These are phyloP conservation scores for Psittacula cyanocephala DNA, from an alignment of 2,113 vertebrate genomes.

Conservation along the genomic window DNA sequence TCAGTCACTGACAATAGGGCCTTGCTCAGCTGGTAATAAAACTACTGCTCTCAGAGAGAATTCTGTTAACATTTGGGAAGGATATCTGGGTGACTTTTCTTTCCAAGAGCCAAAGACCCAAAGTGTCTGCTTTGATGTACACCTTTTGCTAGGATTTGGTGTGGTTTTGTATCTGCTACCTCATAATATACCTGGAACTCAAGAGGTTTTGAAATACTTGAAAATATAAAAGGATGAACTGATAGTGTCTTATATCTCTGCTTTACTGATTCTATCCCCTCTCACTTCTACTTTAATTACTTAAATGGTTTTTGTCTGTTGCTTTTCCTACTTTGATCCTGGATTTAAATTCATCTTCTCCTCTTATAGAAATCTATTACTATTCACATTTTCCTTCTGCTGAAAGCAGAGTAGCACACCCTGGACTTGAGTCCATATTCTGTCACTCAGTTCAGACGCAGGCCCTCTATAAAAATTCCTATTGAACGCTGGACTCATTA, in stretches of 20 bases:
- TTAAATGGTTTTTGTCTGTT: slow-evolving; percentile 6
- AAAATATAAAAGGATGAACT: slow-evolving; percentile 15
- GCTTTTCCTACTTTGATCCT: background rate
- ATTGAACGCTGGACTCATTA: background rate
- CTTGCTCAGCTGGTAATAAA: slow-evolving; percentile 52
- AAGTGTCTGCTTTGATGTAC: background rate
- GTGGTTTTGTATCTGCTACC: background rate
- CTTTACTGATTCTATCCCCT: background rate
- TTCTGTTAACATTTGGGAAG: slow-evolving; percentile 46
- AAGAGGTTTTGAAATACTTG: slow-evolving; percentile 36
- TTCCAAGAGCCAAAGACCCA: slow-evolving; percentile 16
- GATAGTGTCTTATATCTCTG: background rate
- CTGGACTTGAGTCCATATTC: background rate
- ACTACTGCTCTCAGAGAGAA: slow-evolving; percentile 8
- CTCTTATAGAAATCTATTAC: slow-evolving; percentile 3
- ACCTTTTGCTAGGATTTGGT: background rate
- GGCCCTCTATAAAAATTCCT: background rate
- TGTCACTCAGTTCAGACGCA: background rate
- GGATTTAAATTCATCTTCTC: background rate
- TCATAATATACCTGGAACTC: background rate
- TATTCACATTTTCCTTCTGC: background rate
- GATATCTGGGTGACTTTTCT: slow-evolving; percentile 23
- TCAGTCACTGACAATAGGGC: slow-evolving; percentile 27
- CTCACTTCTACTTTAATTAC: slow-evolving; percentile 52
- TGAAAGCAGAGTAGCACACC: background rate